Conservation (phyloP, 2,113 vertebrate genomes). For the Hyperopisus bebe region DNA sequence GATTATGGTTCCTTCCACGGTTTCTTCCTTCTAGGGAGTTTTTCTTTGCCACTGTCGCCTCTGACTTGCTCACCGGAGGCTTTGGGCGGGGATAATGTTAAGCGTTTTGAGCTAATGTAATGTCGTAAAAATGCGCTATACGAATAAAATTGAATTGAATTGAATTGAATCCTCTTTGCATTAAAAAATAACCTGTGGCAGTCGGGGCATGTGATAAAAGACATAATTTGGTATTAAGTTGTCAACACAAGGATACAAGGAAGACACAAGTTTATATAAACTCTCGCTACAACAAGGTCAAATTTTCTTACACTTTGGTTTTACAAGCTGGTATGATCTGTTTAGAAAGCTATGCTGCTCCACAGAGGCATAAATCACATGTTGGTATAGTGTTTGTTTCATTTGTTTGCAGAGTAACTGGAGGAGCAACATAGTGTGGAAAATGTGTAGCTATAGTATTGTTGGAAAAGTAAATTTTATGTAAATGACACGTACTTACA, state of each 20-base stretch:
- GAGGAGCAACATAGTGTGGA: neutral
- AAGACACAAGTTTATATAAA: conserved; percentile 6
- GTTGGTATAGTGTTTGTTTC: neutral
- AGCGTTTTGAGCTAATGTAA: no score
- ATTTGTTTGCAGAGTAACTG: neutral
- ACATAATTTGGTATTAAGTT: neutral
- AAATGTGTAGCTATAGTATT: neutral
- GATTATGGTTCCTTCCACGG: no score
- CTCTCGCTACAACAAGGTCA: neutral
- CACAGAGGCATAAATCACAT: neutral
- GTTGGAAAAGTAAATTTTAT: neutral
- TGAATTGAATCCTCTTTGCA: neutral
- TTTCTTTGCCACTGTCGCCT: no score
- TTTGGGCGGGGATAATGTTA: no score
- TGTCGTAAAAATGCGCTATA: no score
- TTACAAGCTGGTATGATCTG: conserved; percentile 2
- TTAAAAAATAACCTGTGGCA: neutral
- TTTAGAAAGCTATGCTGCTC: neutral
- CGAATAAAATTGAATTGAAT: no score
- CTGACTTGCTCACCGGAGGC: no score
- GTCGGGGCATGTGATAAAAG: neutral
- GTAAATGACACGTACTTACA: neutral
- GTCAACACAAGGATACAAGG: neutral
- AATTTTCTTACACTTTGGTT: neutral
- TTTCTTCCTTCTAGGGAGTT: no score